Percentiles rank a stretch among this genome's conserved stretches.
These are phyloP conservation scores for Todus mexicanus DNA, from an alignment of 2,797 vertebrate species.

Conservation along the genomic window DNA sequence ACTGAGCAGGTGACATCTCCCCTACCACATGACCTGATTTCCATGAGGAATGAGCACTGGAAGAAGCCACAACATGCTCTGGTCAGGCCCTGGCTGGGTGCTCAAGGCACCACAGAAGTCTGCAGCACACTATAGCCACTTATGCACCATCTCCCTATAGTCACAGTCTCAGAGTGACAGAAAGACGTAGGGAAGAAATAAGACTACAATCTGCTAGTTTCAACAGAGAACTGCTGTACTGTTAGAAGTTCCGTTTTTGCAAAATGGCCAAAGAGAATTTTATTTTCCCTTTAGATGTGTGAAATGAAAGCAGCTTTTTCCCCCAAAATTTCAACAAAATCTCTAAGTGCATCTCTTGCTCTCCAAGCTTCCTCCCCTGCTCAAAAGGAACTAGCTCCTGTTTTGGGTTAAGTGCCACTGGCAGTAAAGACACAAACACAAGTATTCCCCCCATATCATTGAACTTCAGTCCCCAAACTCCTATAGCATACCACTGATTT, in stretches of 20 bases:
- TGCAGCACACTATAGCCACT: neutral
- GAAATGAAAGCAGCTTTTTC: neutral
- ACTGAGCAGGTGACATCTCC: neutral
- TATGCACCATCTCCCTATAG: neutral
- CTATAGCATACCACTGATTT: neutral
- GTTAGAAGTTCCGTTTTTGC: neutral
- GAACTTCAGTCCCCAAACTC: neutral
- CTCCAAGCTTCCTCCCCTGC: neutral
- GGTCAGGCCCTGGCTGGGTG: neutral
- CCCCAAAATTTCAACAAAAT: neutral
- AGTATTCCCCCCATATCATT: neutral
- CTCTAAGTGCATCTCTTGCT: neutral
- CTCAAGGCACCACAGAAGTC: neutral
- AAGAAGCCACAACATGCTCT: neutral
- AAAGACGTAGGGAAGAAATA: neutral
- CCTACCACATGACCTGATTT: neutral
- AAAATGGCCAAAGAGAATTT: neutral
- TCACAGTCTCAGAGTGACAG: neutral
- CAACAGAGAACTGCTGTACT: neutral
- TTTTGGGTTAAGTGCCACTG: neutral
- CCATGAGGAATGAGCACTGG: neutral
- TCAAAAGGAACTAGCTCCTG: neutral
- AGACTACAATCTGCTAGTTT: neutral
- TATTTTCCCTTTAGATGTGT: neutral
- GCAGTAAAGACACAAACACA: neutral